A percentile compares a stretch with the other conserved stretches of the same genome.
Evolutionary conservation across 2,113 vertebrate species (phyloP).

Genomic region (Centropus unirufus): DNA sequence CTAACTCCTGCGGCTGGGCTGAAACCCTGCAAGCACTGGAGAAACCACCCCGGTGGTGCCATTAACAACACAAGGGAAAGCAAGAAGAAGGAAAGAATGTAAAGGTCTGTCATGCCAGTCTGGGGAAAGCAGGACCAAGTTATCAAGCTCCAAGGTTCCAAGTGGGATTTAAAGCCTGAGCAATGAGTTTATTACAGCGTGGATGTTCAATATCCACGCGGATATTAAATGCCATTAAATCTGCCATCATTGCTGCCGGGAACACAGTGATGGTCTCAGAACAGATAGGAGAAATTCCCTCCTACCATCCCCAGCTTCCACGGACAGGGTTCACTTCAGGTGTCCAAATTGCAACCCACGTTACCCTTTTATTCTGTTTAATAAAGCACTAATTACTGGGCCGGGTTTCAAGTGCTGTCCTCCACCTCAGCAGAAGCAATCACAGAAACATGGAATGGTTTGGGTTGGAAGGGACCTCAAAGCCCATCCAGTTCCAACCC

Average conservation of each 20-base stretch:
- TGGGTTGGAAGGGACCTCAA: too few relatives aligned
- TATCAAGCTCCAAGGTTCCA: fast-evolving
- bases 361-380: not conserved
- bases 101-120: fast-evolving
- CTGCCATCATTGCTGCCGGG: not conserved
- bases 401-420: not conserved
- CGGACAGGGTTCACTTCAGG: not conserved
- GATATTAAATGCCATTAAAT: not conserved
- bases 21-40: not conserved
- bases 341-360: not conserved
- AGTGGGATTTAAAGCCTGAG: not conserved
- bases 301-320: not conserved
- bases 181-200: not conserved
- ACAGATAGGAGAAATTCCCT: not conserved
- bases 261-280: not conserved
- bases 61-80: not conserved
- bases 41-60: not conserved
- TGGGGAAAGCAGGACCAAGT: fast-evolving
- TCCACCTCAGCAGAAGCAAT: not conserved
- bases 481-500: too few relatives aligned
- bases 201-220: fast-evolving
- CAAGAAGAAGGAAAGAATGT: not conserved
- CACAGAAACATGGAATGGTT: too few relatives aligned
- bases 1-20: not conserved
- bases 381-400: not conserved